Evolutionary conservation across 2,113 vertebrate species (phyloP), one percentile per base, ranked within the genome.

Genomic region (Nerophis lumbriciformis): DNA sequence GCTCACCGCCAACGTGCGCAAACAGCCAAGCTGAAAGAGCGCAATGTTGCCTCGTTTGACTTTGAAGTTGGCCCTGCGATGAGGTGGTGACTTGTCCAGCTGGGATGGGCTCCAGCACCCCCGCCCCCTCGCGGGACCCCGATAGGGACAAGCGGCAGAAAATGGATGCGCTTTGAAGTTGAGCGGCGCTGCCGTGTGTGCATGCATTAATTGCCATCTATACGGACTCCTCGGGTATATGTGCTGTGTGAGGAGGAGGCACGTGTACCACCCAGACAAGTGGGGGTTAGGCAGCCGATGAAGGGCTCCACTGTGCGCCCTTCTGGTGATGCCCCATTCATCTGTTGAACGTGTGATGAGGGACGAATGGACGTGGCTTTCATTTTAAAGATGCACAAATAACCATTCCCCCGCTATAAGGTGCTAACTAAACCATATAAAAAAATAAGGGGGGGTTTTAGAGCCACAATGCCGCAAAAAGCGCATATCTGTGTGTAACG

Each of bases 281-380:
- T 45, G 57, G 51, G 36, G 44, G 5, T 14, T 16, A 49, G 59
- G 52, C 60, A 64, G 67, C 77, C 75, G 63, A 81, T 77, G 78
- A 86, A 86, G 63, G 83, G 78, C n/a, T 63, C 72, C 75, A 76
- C 82, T 87, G 82, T 83, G 42, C 67, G 66, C 19, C 72, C 65
- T 72, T 38, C 58, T 51, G 75, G 60, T 28, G 59, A 63, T 75
- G 53, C 51, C 28, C 61, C 75, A 72, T 79, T 76, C 77, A 87
- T 85, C 87, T 81, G 82, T 86, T 83, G 81, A 83, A 73, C 71
- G 37, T 69, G 36, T 37, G 68, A 62, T 19, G 61, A 57, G 59
- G 61, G n/a, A 45, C 16, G 59, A 44, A 21, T 38, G 45, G 59
- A 59, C 37, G 49, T 57, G 59, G 6, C 9, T 6, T n/a, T 19